These are phyloP conservation scores for Chrysodeixis includens DNA, from an alignment of 2,888 invertebrate genomes.

Conservation along the genomic window DNA sequence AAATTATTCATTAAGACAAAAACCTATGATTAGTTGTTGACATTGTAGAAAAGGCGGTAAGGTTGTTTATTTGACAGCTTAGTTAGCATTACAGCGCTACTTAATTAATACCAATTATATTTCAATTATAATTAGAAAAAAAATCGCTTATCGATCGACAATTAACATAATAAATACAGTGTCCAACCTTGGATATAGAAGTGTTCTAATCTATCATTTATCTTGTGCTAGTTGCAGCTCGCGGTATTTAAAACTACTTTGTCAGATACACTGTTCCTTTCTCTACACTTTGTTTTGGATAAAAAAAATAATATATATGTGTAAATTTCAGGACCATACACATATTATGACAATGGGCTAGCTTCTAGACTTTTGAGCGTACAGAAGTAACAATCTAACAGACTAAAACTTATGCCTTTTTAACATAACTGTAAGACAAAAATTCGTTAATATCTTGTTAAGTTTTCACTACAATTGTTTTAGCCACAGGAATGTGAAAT, in stretches of 20 bases:
- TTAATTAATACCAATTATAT: slow-evolving; percentile 51
- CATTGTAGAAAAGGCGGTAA: slow-evolving; percentile 21
- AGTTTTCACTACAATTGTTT: slow-evolving; percentile 6
- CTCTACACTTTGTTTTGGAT: no score
- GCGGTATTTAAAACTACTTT: no score
- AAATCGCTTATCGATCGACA: slow-evolving; percentile 40
- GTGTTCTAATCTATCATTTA: slow-evolving; percentile 43
- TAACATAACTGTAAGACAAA: no score
- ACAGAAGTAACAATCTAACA: no score
- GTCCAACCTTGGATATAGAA: slow-evolving; percentile 40
- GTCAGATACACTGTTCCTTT: no score
- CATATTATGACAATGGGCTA: no score
- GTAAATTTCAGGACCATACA: no score
- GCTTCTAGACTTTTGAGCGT: no score
- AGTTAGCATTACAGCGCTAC: slow-evolving; percentile 24
- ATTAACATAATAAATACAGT: slow-evolving; percentile 48
- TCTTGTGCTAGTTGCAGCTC: slow-evolving; percentile 19
- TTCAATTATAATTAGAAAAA: slow-evolving; percentile 37
- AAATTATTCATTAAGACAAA: not conserved
- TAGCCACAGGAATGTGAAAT: slow-evolving; percentile 13
- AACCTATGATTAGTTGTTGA: slow-evolving; percentile 12
- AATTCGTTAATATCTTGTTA: no score
- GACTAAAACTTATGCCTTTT: no score
- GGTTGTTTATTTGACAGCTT: slow-evolving; percentile 35
- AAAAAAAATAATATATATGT: no score